phyloP scores from a whole-genome alignment of 2,888 invertebrate species.

The Acanthosepion lycidas region DNA sequence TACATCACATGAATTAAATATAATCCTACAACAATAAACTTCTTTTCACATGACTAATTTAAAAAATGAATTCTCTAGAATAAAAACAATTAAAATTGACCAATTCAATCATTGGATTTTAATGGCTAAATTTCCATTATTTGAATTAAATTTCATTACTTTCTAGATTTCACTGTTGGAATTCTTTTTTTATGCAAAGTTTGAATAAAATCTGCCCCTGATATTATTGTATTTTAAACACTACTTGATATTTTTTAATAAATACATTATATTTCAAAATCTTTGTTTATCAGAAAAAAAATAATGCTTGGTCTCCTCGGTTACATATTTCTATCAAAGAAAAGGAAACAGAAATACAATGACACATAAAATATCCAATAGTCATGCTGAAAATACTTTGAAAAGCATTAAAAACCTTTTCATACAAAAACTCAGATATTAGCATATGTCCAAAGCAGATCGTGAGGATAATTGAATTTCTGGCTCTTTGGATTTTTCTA shows the following conservation, averaged over 20 bases:
- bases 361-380: background rate
- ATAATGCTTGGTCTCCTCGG: background rate
- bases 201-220: background rate
- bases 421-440: background rate
- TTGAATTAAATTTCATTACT: background rate
- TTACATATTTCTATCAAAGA: background rate
- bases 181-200: background rate
- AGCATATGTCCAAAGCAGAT: constrained; percentile 15
- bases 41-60: too few relatives aligned
- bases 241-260: background rate
- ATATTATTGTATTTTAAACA: background rate
- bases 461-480: background rate
- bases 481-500: background rate
- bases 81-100: too few relatives aligned
- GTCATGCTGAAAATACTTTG: background rate
- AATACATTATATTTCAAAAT: background rate
- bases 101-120: background rate
- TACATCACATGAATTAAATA: too few relatives aligned
- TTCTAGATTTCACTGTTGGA: background rate
- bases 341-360: background rate
- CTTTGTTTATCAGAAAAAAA: background rate
- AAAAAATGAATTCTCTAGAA: too few relatives aligned
- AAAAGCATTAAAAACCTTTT: background rate
- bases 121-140: background rate
- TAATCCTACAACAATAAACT: too few relatives aligned